Evolutionary conservation across 53 echinoderm and acorn worm genomes (phyloP), one percentile per base, ranked within the genome.

Genomic region (Astropecten irregularis): DNA sequence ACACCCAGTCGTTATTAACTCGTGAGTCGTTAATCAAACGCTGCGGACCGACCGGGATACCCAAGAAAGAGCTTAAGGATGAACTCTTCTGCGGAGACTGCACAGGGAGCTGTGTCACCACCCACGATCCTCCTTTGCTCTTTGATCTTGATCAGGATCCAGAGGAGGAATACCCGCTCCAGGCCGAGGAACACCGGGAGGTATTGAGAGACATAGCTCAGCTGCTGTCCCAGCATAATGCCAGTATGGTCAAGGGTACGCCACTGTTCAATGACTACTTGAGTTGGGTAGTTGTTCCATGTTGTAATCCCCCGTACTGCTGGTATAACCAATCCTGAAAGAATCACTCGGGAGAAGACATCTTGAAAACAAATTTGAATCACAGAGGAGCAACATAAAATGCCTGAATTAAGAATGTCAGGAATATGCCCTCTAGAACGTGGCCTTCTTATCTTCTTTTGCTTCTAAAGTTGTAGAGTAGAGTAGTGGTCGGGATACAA

Each of bases 261-360:
- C 77, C 92, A 1, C 57, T 88, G 21, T 90, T 95, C 14, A 77
- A 90, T 19, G 52, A 50, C 35, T 63, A 82, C 16, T 27, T 49
- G 4, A 10, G 46, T 10, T 40, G 4, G 5, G 8, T 28, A 9
- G 31, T 95, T 20, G 37, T 39, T 37, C 96, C 96, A 1, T 96
- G 96, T 42, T 96, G 93, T 59, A 96, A 96, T 38, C 96, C 96
- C 36, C 96, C 96, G 0, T 96, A 96, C 70, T 96, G 96, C 73
- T 76, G 70, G 58, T 95, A 91, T 70, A 92, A 92, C 70, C 89
- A 95, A 55, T 40, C 31, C 13, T 23, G 49, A 49, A 4, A 48
- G 21, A 53, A 18, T 44, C 46, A 9, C 13, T 44, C 7, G 46
- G 13, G 13, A 13, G 46, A 44, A 44, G 46, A 44, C 46, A 13